Evolutionary conservation across 2,113 vertebrate genomes (phyloP), one percentile per base, ranked within the genome.

Genomic region (Castor canadensis): DNA sequence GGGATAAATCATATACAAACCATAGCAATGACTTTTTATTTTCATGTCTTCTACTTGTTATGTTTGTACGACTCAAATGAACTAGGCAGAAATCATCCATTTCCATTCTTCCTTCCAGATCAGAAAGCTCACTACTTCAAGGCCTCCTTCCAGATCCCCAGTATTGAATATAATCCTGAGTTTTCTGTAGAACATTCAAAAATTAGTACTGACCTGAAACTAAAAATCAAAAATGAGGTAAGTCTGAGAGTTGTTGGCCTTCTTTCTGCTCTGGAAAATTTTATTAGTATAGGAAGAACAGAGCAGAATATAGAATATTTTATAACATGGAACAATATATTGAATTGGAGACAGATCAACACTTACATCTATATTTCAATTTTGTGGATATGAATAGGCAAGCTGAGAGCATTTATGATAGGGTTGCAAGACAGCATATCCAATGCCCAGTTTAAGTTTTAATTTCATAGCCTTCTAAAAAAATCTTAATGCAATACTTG

Each of bases 191-290:
- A 98, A 76, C 97, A 98, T 13, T 98, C 98, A 52, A 96, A 96
- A 83, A 56, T 95, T 73, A 98, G 90, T 67, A 97, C 89, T 62
- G 82, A 95, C 12, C 62, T 99, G 58, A 97, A 98, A 1, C 26
- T 97, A 95, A 96, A 89, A 49, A 85, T 98, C 87, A 98, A 81
- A 97, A 95, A 67, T 20, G 91, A 98, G 98, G 98, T 98, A 98
- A 98, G 91, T 20, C 6, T 73, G 69, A 94, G 5, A 38, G n/a
- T 82, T 89, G 7, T 58, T 56, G 26, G 3, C 11, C 82, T 60
- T 22, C 11, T 52, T 86, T 1, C 5, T 85, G 56, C 9, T 3
- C 71, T 64, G 35, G 35, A 32, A 77, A 89, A 71, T 81, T 86
- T 86, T 28, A 56, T 13, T 88, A 6, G 30, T n/a, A 1, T 20